Base-by-base conservation (phyloP, 1,140 invertebrate species). In the Sesamia nonagrioides region DNA sequence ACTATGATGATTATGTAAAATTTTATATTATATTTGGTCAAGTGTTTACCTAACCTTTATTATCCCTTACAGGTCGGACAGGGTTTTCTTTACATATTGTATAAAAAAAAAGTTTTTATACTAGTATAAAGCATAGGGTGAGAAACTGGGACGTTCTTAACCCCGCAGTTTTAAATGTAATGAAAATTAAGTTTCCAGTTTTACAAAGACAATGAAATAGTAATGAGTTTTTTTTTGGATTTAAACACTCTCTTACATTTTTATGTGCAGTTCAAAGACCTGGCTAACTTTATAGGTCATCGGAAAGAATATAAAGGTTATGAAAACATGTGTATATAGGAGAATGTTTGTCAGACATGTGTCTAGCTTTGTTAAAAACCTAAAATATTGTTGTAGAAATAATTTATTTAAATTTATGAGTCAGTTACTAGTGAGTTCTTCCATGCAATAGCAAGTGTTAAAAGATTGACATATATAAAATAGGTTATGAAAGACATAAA, bases 401-500 rank as follows among this genome's bases (percentile, higher is more conserved):
- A 17, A 37, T 63, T 63, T 18, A 9, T 11, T 7, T 40, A 17
- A 15, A 63, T 63, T 63, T 63, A 63, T 5, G 60, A 63, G 37
- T 42, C 37, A 18, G 37, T 68, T 48, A 15, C 5, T 15, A 68
- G 11, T 33, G 42, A n/a, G 11, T 40, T 45, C 21, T 37, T 9
- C n/a, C 37, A 42, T 18, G 60, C n/a, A 15, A 63, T 63, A 42
- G 18, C 42, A 63, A 42, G 60, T 63, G 60, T 63, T 63, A 21
- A 18, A 9, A 40, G 60, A 42, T 63, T 63, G 17, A 63, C 42
- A 37, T 42, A 63, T 8, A 33, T 13, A 13, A 68, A 50, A 11
- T 50, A 75, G 73, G 73, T 75, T 63, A 75, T 2, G 11, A 17
- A 35, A 45, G 33, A 42, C 50, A 35, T 60, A 75, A 74, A 75